Base-by-base conservation (phyloP, 2,797 vertebrate species). In the Dermochelys coriacea region DNA sequence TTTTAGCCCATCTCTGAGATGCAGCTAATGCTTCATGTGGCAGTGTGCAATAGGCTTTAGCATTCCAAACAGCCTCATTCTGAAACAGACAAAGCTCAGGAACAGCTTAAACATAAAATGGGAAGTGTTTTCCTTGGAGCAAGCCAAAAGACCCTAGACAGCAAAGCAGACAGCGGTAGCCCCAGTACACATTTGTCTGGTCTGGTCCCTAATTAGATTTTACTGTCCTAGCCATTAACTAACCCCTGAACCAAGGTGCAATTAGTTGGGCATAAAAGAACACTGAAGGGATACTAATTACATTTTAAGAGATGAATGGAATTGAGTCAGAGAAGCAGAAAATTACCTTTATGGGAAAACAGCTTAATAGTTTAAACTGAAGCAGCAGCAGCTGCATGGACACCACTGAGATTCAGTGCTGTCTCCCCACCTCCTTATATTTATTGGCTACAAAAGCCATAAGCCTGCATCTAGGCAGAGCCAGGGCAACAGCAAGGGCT, bases 301-400 rank as follows among this genome's bases (percentile, higher is more conserved):
- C 95, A 91, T 95, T 97, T 95, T 84, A 94, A 97, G 97, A 97
- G 97, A 97, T 16, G 71, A 97, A 97, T 83, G 92, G 93, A 97
- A 96, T 95, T 84, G 97, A 98, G 93, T 51, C 95, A 97, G 87
- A 97, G 97, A 97, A 98, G 97, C 97, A 98, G 97, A 98, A 98
- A 98, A 98, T 98, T 97, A 96, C 95, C 80, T 98, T 97, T 97
- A 96, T 88, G 95, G 94, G 90, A 96, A 97, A 97, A 94, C 29
- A 41, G 94, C 93, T 92, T 86, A 80, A 89, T 95, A 97, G 90
- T 95, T 97, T 81, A 82, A 83, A 94, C 86, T 1, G 12, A 95
- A 89, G 83, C 59, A 27, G 49, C 2, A 31, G 87, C 0, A 3
- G 90, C 41, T 82, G 81, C 82, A 54, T 2, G 49, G 86, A 29